phyloP scores from a whole-genome alignment of 2,113 vertebrate genomes.

The Heteronetta atricapilla region DNA sequence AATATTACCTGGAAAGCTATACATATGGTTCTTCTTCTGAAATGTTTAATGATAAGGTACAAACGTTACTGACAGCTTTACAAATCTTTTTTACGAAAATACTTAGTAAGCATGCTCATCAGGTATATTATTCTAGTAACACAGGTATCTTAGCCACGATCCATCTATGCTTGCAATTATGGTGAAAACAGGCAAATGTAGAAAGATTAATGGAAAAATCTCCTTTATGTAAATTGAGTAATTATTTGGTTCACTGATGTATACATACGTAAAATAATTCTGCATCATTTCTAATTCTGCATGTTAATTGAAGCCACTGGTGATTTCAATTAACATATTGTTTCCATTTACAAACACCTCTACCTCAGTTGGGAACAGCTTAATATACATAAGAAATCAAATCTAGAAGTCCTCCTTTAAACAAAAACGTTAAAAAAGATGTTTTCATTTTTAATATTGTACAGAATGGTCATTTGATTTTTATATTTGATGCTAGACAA shows the following conservation, averaged over 20 bases:
- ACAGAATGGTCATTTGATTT: not conserved
- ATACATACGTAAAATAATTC: constrained; percentile 24
- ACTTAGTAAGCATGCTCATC: not conserved
- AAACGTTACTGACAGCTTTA: not conserved
- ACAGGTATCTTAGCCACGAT: not conserved
- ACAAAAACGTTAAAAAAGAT: not conserved
- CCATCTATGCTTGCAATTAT: not conserved
- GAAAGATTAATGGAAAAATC: constrained; percentile 10
- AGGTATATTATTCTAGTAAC: constrained; percentile 17
- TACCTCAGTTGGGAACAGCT: not conserved
- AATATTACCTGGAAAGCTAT: not conserved
- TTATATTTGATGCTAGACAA: not conserved
- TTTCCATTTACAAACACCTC: constrained; percentile 23
- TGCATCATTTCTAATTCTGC: not conserved
- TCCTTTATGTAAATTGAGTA: not conserved
- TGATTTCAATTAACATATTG: constrained; percentile 13
- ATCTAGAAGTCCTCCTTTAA: not conserved
- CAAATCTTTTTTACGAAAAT: not conserved
- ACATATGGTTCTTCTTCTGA: not conserved
- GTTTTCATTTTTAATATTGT: not conserved
- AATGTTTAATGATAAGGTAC: not conserved
- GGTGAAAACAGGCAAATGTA: not conserved
- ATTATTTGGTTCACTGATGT: constrained; percentile 19
- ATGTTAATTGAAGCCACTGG: constrained; percentile 34
- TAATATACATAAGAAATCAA: not conserved